These are phyloP conservation scores for Mormoops blainvillei DNA, from an alignment of 2,113 vertebrate genomes.

Conservation along the genomic window DNA sequence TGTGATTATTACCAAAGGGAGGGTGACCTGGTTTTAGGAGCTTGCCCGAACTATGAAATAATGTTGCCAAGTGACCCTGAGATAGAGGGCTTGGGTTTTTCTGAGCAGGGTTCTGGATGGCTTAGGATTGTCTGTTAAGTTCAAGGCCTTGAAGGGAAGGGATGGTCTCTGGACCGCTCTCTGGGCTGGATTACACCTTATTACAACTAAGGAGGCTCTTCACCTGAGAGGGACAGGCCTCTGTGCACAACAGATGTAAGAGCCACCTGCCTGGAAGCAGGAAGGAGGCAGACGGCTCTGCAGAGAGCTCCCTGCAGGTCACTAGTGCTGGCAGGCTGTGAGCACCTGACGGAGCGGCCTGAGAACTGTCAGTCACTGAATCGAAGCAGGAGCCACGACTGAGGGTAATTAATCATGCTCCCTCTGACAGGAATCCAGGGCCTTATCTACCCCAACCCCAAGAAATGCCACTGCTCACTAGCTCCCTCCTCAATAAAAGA, in stretches of 20 bases:
- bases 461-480: constrained; percentile 67
- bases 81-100: neutral
- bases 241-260: neutral
- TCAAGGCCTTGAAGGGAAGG: neutral
- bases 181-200: neutral
- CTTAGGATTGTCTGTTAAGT: neutral
- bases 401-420: constrained; percentile 89
- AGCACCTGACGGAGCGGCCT: constrained; percentile 64
- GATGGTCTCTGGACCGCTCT: neutral
- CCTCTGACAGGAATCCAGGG: constrained; percentile 86
- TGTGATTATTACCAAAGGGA: neutral
- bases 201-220: neutral
- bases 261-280: neutral
- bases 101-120: neutral
- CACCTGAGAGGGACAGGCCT: neutral
- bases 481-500: constrained; percentile 70
- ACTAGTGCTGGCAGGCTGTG: neutral
- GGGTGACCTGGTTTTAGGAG: neutral
- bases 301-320: neutral
- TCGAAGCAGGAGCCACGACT: constrained; percentile 78
- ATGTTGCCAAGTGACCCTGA: neutral
- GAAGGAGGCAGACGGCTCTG: neutral
- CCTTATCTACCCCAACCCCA: constrained; percentile 82
- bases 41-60: neutral
- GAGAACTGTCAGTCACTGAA: constrained; percentile 76